phyloP scores from a whole-genome alignment of 2,888 invertebrate species.

The Oscheius onirici region DNA sequence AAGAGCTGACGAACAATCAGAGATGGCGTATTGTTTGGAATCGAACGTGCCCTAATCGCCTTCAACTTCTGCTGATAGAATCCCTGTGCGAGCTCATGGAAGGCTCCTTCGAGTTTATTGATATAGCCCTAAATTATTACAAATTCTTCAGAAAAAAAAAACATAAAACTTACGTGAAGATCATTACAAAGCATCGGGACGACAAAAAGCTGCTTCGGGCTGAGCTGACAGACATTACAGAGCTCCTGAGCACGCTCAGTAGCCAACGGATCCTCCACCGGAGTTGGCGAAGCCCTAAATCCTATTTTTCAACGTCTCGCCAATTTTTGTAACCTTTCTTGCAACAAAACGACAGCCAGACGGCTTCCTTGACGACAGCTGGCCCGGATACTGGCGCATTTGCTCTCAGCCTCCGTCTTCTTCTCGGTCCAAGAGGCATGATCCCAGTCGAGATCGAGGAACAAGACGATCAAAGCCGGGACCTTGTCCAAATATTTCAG shows the following conservation, averaged over 20 bases:
- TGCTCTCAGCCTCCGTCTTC: slow-evolving; percentile 85
- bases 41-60: slow-evolving; percentile 60
- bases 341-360: slow-evolving; percentile 55
- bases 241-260: slow-evolving; percentile 90
- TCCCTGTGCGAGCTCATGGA: slow-evolving; percentile 89
- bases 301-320: not conserved
- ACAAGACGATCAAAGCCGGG: slow-evolving; percentile 88
- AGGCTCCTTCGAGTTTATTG: slow-evolving; percentile 88
- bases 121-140: slow-evolving; percentile 45
- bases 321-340: slow-evolving; percentile 46
- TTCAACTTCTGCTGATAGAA: slow-evolving; percentile 91
- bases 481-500: slow-evolving; percentile 52
- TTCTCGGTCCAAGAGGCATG: slow-evolving; percentile 91
- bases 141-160: not conserved
- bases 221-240: slow-evolving; percentile 89
- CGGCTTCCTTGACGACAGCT: slow-evolving; percentile 43
- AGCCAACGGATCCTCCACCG: slow-evolving; percentile 78
- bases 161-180: slow-evolving; percentile 11
- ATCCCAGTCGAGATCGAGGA: slow-evolving; percentile 97
- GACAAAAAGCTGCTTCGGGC: slow-evolving; percentile 90
- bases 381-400: slow-evolving; percentile 51
- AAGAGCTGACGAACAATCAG: slow-evolving; percentile 94
- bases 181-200: slow-evolving; percentile 76
- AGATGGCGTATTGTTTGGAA: slow-evolving; percentile 74
- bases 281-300: slow-evolving; percentile 34